Base-by-base conservation (phyloP, 2,888 invertebrate species). In the Ashinkailepas kermadecensis region DNA sequence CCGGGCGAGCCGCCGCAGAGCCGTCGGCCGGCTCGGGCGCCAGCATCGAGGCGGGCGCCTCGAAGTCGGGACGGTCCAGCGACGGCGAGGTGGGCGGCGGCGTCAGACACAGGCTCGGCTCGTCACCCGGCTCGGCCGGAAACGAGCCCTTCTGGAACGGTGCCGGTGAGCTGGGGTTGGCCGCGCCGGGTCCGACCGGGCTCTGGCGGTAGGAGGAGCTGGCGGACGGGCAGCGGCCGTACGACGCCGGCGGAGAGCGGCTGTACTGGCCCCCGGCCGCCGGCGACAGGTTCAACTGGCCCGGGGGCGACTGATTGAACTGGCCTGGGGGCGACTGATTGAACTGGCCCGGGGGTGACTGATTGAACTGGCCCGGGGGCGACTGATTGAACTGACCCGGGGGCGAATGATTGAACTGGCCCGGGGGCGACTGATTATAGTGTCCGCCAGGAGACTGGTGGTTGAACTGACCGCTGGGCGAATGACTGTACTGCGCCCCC, bases 51-150 rank as follows among this genome's bases (percentile, higher is more conserved):
- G 90, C 90, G 1, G 91, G 92, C 81, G 93, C 93, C 86, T 93
- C 93, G 87, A 93, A 93, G 87, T 93, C 93, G 81, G 93, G 91
- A 85, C 92, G 91, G 64, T 91, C 91, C 84, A 92, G 88, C n/a
- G 65, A 67, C 21, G 65, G 65, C 65, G 65, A 67, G 65, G 65
- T 67, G 65, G 74, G 74, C 39, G 74, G 74, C 54, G 74, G 74
- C 39, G 74, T 74, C 54, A 54, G 18, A 11, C 54, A 23, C 9
- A 39, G 74, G 54, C 65, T 23, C 23, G 65, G 23, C 65, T 65
- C 65, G n/a, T 65, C 65, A 7, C 59, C 59, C 59, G 21, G 1
- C 10, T 21, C 65, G 65, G 21, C n/a, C 23, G 65, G 8, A 21
- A 21, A 12, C 11, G 65, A 21, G 23, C 21, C 74, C 39, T 18